Evolutionary conservation across 2,113 vertebrate species (phyloP), one percentile per base, ranked within the genome.

Genomic region (Cyrtonyx montezumae): DNA sequence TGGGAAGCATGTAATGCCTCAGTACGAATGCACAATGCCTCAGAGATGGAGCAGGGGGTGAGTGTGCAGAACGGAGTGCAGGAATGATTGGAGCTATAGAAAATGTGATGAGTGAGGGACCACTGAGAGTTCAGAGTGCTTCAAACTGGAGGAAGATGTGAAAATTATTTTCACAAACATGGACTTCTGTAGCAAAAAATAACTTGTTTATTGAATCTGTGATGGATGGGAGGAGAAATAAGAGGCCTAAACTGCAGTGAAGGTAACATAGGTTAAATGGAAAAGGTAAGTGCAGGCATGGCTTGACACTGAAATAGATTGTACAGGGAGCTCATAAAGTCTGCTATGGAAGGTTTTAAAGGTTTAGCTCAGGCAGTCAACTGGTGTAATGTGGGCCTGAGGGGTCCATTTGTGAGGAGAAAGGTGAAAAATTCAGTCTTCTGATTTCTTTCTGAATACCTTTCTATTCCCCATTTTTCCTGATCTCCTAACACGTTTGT

Each of bases 201-300:
- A 87, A 61, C 36, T 26, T 46, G 46, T 36, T 87, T 5, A 9
- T 19, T 73, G 11, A 71, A 82, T 59, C 53, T 84, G 48, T 82
- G 63, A 45, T 80, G 59, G 42, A 45, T 79, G 45, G 34, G 79
- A 93, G 45, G 74, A n/a, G 59, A 88, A 95, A 83, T 18, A 58
- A 46, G 8, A 75, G 23, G n/a, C 59, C 70, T 77, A 66, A 90
- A 66, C 37, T 83, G 58, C 49, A 66, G 49, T n/a, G 25, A 75
- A 75, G 32, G n/a, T 77, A 59, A 53, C 26, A 28, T 51, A 45
- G 59, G 58, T 62, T 77, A 77, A 93, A 74, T 18, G 51, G 67
- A 32, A 15, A 11, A 80, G 37, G 43, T 42, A 51, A 84, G 8
- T 10, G 30, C 30, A 73, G 25, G 43, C 43, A 23, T 53, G 30